Evolutionary conservation across 2,797 vertebrate genomes (phyloP), one percentile per base, ranked within the genome.

Genomic region (Stomatorhinus walkeri): DNA sequence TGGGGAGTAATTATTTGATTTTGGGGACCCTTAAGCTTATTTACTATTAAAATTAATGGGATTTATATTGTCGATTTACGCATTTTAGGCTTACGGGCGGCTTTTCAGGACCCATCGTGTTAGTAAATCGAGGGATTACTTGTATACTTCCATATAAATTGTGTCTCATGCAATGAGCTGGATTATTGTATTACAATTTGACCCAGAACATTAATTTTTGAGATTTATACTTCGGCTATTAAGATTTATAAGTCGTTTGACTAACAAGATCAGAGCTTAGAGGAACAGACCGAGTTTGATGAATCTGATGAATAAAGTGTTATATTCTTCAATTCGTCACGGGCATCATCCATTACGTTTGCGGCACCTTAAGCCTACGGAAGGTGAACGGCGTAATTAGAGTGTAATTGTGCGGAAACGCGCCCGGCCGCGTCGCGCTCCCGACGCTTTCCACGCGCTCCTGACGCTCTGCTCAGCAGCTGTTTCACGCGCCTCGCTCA

Each of bases 81-180:
- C 16, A 7, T 79, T 43, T 79, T 79, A 16, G 72, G 72, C 72
- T 79, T 79, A 43, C 16, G 72, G 7, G 43, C 72, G 36, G 16
- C 36, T 79, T 76, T 40, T 76, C 79, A 49, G 43, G 8, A 83
- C 79, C 16, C 46, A 83, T 79, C 16, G 49, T 48, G n/a, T 48
- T 84, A 48, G 40, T 84, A 84, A 46, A 49, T 46, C 46, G 81
- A 84, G 22, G 89, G 87, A 88, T 87, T 87, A 91, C 90, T 88
- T 68, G 64, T 85, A 51, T 76, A 86, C 90, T 87, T 91, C 91
- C 89, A 85, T 85, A 88, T 87, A 68, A 91, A 93, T 90, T 90
- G 89, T 14, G 46, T 85, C 84, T 91, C n/a, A 87, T 93, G 72
- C 92, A 94, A 79, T 79, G 72, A 84, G 76, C 28, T 83, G 16